A percentile compares a stretch with the other conserved stretches of the same genome.
These are phyloP conservation scores for Acanthaster planci DNA, from an alignment of 35 echinoderm and acorn worm genomes.

Conservation along the genomic window DNA sequence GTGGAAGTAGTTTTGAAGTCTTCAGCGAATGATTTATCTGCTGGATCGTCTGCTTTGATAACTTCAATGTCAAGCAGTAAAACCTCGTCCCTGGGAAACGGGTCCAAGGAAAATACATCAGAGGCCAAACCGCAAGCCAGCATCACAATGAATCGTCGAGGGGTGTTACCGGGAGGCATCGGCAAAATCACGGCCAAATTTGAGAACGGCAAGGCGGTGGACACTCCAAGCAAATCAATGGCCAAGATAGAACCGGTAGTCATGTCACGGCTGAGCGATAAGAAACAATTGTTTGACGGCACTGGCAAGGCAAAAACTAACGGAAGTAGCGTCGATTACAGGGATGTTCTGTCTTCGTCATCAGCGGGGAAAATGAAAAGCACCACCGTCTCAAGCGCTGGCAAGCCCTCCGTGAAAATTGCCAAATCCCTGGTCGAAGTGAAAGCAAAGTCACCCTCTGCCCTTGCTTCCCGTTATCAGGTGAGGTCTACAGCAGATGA, in stretches of 20 bases:
- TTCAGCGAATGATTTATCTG: constrained; percentile 19
- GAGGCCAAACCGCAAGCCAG: constrained; percentile 14
- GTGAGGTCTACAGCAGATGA: constrained; percentile 31
- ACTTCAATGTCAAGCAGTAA: neutral
- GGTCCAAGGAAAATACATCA: neutral
- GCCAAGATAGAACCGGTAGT: constrained; percentile 12
- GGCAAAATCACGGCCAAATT: constrained; percentile 76
- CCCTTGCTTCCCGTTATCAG: constrained; percentile 43
- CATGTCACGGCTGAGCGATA: constrained; percentile 4
- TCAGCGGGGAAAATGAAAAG: neutral
- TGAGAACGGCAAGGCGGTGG: constrained; percentile 43
- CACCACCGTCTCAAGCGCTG: neutral
- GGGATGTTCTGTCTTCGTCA: neutral
- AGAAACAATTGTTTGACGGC: constrained; percentile 24
- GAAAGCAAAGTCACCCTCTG: constrained; percentile 1
- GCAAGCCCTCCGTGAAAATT: neutral
- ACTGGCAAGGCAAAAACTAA: neutral
- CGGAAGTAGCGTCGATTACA: neutral
- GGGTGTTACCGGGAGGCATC: constrained; percentile 45
- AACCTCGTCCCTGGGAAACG: neutral
- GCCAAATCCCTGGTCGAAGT: constrained; percentile 22
- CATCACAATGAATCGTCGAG: constrained; percentile 65
- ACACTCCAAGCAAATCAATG: constrained; percentile 11
- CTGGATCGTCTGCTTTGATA: neutral
- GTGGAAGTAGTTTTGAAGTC: neutral